A percentile compares a stretch with the other conserved stretches of the same genome.
These are phyloP conservation scores for Drosophila navojoa DNA, from an alignment of 1,140 invertebrate genomes.

Conservation along the genomic window DNA sequence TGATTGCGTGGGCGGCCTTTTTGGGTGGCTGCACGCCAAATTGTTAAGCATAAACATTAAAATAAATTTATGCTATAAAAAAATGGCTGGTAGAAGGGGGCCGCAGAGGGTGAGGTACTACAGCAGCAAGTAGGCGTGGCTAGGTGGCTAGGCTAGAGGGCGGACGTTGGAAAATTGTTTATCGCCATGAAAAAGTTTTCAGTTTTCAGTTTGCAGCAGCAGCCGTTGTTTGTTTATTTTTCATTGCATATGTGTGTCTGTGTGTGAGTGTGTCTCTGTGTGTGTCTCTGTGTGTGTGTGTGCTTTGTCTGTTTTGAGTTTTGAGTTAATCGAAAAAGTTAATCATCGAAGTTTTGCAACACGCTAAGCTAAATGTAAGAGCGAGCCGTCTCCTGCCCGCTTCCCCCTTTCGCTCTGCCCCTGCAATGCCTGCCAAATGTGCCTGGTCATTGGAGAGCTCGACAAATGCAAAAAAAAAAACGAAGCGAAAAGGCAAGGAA, in stretches of 20 bases:
- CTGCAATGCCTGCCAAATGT: conserved; percentile 25
- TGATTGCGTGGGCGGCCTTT: conserved; percentile 44
- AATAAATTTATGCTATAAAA: conserved; percentile 80
- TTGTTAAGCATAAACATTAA: conserved; percentile 80
- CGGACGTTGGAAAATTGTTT: conserved; percentile 73
- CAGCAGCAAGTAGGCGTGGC: neutral
- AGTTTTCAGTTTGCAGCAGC: conserved; percentile 58
- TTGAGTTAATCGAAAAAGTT: conserved; percentile 81
- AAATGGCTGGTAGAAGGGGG: conserved; percentile 10
- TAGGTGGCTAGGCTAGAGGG: neutral
- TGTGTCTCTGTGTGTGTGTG: conserved; percentile 41
- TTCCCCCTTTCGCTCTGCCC: neutral
- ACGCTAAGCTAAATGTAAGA: conserved; percentile 45
- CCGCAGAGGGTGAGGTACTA: neutral
- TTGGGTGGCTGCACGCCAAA: conserved; percentile 49
- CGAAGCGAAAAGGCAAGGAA: too few species aligned
- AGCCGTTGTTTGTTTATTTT: conserved; percentile 38
- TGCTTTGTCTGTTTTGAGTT: conserved; percentile 59
- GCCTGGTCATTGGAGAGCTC: conserved; percentile 53
- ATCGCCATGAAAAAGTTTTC: conserved; percentile 73
- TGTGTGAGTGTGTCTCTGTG: conserved; percentile 11
- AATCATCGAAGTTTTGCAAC: conserved; percentile 77
- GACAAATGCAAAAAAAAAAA: neutral
- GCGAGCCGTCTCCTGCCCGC: neutral
- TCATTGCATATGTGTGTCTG: conserved; percentile 52